These are phyloP conservation scores for Prenolepis imparis DNA, from an alignment of 2,888 invertebrate species.

Conservation along the genomic window DNA sequence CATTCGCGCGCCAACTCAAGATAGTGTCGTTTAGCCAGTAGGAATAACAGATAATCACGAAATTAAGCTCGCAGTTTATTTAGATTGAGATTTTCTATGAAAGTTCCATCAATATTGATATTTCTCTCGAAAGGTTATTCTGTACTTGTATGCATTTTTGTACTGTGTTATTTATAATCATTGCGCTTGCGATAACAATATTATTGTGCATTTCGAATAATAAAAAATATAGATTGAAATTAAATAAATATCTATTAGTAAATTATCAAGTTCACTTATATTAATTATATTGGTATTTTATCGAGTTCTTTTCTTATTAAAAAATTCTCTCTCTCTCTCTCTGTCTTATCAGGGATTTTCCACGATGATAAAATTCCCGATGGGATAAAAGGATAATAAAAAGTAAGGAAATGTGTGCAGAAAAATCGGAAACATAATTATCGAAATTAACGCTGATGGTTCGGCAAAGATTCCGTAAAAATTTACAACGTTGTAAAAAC, in stretches of 20 bases:
- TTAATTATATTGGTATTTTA: too few species aligned
- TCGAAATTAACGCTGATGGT: neutral
- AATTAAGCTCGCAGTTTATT: conserved; percentile 32
- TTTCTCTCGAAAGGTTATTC: neutral
- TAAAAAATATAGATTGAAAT: neutral
- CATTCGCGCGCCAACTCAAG: conserved; percentile 24
- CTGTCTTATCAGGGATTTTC: neutral
- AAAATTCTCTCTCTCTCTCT: neutral
- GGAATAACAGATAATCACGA: conserved; percentile 50
- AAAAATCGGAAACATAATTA: conserved; percentile 8
- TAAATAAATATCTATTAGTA: neutral
- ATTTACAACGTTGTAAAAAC: conserved; percentile 39
- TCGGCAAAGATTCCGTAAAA: conserved; percentile 14
- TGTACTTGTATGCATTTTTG: neutral
- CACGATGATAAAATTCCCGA: neutral
- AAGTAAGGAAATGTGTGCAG: neutral
- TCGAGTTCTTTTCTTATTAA: neutral
- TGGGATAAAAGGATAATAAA: neutral
- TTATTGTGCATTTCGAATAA: neutral
- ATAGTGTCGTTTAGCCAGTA: conserved; percentile 48
- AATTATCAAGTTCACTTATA: neutral
- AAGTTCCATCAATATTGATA: conserved; percentile 23
- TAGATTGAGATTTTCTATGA: conserved; percentile 25
- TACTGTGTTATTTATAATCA: neutral
- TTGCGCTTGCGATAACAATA: too few species aligned